Conservation (phyloP, 2,797 vertebrate genomes). For the Ctenopoma multispine region DNA sequence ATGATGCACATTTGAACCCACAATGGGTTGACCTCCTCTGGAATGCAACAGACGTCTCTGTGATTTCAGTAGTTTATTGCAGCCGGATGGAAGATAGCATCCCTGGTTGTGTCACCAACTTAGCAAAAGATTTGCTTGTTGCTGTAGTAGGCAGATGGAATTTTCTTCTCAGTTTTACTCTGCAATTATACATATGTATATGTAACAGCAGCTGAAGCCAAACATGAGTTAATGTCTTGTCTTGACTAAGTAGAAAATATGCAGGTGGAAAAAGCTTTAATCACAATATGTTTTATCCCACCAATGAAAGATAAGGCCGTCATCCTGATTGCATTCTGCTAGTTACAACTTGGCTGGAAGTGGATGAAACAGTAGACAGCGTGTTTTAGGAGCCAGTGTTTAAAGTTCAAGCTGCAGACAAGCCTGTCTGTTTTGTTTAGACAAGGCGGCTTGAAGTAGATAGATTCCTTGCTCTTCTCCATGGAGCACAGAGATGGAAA, state of each 20-base stretch:
- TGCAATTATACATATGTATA: slow-evolving; percentile 40
- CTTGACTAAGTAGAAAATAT: slow-evolving; percentile 43
- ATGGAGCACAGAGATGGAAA: slow-evolving; percentile 36
- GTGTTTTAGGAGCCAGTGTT: slow-evolving; percentile 19
- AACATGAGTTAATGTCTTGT: slow-evolving; percentile 48
- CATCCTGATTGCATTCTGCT: slow-evolving; percentile 35
- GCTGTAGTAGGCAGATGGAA: slow-evolving; percentile 21
- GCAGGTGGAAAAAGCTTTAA: slow-evolving; percentile 53
- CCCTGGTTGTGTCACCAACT: slow-evolving; percentile 8
- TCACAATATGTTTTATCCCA: slow-evolving; percentile 44
- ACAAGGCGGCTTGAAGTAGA: not conserved
- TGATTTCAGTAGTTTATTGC: slow-evolving; percentile 33
- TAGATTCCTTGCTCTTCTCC: slow-evolving; percentile 20
- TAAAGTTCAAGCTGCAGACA: slow-evolving; percentile 29
- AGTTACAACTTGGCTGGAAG: slow-evolving; percentile 51
- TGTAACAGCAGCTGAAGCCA: slow-evolving; percentile 31
- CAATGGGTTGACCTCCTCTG: slow-evolving; percentile 38
- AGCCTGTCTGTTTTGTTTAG: slow-evolving; percentile 35
- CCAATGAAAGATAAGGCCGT: slow-evolving; percentile 49
- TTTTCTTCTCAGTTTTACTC: not conserved
- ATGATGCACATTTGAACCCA: slow-evolving; percentile 41
- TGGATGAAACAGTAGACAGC: slow-evolving; percentile 13
- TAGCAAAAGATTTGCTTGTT: slow-evolving; percentile 37
- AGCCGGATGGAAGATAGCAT: slow-evolving; percentile 33
- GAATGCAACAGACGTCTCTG: slow-evolving; percentile 25